Evolutionary conservation across 2,113 vertebrate genomes (phyloP).

Genomic region (Arizona elegans): DNA sequence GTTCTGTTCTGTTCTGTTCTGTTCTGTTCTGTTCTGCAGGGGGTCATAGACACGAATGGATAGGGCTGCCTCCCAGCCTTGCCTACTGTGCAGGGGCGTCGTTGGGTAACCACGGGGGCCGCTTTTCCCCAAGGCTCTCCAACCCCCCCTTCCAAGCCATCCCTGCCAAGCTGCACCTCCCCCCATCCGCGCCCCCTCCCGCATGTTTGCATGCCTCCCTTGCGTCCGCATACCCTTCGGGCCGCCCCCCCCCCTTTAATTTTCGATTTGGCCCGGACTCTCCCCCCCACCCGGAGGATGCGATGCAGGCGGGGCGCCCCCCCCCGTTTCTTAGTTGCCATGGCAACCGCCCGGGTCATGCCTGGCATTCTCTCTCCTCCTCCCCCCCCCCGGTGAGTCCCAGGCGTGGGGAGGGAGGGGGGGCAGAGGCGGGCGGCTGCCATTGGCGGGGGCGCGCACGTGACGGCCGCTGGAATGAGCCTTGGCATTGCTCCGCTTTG

Average conservation of each 20-base stretch:
- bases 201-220: rapidly evolving
- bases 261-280: not conserved
- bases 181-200: not conserved
- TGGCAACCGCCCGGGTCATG: conserved; percentile 53
- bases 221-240: not conserved
- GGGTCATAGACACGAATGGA: rapidly evolving
- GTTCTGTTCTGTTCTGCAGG: not conserved
- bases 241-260: not conserved
- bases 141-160: too few species aligned
- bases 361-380: not conserved
- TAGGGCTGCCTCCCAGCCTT: not conserved
- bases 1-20: too few species aligned
- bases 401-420: not conserved
- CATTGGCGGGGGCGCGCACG: conserved; percentile 59
- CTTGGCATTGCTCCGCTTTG: conserved; percentile 48
- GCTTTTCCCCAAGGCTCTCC: not conserved
- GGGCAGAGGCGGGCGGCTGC: not conserved
- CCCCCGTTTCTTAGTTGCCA: conserved; percentile 44
- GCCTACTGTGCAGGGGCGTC: not conserved
- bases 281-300: not conserved
- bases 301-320: not conserved
- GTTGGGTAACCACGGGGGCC: not conserved
- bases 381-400: not conserved
- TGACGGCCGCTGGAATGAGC: conserved; percentile 55
- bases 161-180: too few species aligned